These are phyloP conservation scores for Acomys russatus DNA, from an alignment of 2,797 vertebrate genomes.

Conservation along the genomic window DNA sequence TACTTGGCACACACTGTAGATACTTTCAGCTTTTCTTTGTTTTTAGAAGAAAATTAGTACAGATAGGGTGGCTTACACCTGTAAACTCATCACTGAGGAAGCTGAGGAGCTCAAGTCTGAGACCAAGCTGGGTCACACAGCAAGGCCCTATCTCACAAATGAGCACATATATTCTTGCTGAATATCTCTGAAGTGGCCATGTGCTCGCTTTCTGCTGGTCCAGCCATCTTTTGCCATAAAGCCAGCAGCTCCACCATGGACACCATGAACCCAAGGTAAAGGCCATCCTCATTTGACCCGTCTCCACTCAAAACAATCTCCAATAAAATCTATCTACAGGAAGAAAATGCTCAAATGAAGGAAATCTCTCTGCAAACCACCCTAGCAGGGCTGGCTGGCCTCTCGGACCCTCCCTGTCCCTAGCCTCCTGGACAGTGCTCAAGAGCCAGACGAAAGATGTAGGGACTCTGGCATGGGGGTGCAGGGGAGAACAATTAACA, in stretches of 20 bases:
- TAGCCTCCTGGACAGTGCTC: conserved; percentile 53
- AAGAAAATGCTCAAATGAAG: background rate
- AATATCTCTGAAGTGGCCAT: background rate
- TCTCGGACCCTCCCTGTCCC: background rate
- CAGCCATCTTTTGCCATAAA: background rate
- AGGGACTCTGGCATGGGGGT: conserved; percentile 9
- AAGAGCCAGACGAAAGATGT: conserved; percentile 28
- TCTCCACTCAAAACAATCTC: conserved; percentile 39
- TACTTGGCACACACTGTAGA: background rate
- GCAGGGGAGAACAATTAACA: conserved; percentile 47
- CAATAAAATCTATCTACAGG: conserved; percentile 43
- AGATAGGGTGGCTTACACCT: background rate
- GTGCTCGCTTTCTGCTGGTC: background rate
- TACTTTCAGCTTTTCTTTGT: background rate
- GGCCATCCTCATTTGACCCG: conserved; percentile 50
- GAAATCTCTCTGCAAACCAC: background rate
- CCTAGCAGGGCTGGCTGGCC: conserved; percentile 6
- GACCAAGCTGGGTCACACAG: background rate
- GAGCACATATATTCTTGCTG: background rate
- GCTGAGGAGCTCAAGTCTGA: background rate
- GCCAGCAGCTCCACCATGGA: background rate
- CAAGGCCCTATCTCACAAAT: background rate
- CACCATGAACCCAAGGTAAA: background rate
- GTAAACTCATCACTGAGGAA: background rate
- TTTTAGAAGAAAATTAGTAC: background rate